Conservation (phyloP, 2,888 invertebrate species). For the Sphaerophoria rueppellii region DNA sequence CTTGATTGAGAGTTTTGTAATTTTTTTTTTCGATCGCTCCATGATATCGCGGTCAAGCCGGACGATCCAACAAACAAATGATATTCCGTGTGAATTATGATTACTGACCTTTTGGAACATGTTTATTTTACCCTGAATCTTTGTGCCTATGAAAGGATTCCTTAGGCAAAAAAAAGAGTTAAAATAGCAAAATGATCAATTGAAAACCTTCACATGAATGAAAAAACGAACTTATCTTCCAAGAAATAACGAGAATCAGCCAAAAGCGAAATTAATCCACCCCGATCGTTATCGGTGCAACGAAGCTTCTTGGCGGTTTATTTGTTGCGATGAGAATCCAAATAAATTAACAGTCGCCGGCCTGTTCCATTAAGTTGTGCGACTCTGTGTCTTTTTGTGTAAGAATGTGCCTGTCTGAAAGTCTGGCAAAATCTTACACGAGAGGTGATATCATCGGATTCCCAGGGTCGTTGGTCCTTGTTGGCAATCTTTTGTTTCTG, state of each 20-base stretch:
- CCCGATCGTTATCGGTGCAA: conserved; percentile 23
- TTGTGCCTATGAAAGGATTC: conserved; percentile 2
- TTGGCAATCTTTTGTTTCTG: conserved; percentile 25
- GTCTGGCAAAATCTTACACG: conserved; percentile 17
- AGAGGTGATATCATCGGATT: conserved; percentile 50
- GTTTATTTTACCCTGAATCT: conserved; percentile 19
- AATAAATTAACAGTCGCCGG: conserved; percentile 59
- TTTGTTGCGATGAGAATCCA: conserved; percentile 33
- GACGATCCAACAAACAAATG: not conserved
- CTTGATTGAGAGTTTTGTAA: conserved; percentile 55
- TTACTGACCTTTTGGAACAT: conserved; percentile 3
- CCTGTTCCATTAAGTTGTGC: conserved; percentile 55
- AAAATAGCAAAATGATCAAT: conserved; percentile 18
- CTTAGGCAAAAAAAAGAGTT: not conserved
- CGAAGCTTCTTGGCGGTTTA: not conserved
- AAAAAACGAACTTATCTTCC: conserved; percentile 32
- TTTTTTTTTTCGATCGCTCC: conserved; percentile 29
- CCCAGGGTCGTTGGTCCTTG: conserved; percentile 56
- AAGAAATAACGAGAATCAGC: conserved; percentile 7
- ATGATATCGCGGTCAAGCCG: not conserved
- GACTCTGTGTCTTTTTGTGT: not conserved
- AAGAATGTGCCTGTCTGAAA: not conserved
- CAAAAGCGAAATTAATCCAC: conserved; percentile 47
- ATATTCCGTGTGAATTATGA: conserved; percentile 27
- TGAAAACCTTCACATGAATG: conserved; percentile 15